Base-by-base conservation (phyloP, 1,140 invertebrate species). In the Scaptomyza hsui region DNA sequence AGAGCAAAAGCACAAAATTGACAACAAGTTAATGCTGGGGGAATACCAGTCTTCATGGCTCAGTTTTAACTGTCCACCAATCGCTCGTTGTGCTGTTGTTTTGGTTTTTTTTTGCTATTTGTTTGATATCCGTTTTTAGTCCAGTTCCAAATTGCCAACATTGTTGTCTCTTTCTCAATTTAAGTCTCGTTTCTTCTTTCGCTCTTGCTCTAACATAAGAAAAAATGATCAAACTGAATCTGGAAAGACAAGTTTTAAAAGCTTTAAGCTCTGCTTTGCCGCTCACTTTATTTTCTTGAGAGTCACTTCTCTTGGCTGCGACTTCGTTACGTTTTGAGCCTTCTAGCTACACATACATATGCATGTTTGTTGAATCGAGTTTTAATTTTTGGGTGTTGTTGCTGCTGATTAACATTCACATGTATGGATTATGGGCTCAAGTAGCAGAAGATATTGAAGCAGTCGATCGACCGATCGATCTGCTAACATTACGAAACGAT, bases 171-270 rank as follows among this genome's bases (percentile, higher is more conserved):
- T 72, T 41, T 68, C 35, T 70, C 47, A 39, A 24, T 55, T 29
- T 61, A 61, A 32, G 57, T 37, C 37, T 41, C n/a, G 56, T 1
- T 13, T 39, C 13, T 51, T 48, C 13, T 64, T 48, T 75, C 59
- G 37, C 60, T 62, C 57, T 60, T 76, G 69, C 71, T 83, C 72
- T 69, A 85, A 74, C 71, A 81, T 77, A 77, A 85, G 81, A 86
- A 67, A 39, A 68, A 86, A 78, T 81, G 86, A 80, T 75, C 73
- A 59, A 75, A 88, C 73, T 86, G 82, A 86, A 86, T 86, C 81
- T 86, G 81, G 81, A 77, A 86, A 88, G 82, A 86, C 81, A 86
- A 86, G 81, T 86, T 86, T 86, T 86, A 41, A 55, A 48, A 70
- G 67, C 67, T 70, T 68, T 44, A 76, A 70, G 64, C 72, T 64